Conservation (phyloP, 1,140 invertebrate genomes). For the Ephestia elutella region DNA sequence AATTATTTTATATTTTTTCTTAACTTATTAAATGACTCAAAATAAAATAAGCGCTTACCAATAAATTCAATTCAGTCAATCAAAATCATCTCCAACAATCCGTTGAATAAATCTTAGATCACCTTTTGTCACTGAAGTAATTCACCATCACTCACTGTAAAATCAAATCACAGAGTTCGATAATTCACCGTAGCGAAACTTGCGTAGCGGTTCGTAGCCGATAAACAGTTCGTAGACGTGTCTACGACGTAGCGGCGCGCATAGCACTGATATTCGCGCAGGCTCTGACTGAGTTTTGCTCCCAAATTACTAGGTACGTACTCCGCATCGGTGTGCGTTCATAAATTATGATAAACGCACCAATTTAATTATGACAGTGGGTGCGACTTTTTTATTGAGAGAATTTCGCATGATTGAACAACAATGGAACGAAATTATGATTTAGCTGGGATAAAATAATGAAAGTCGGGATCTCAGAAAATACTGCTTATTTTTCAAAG, state of each 20-base stretch:
- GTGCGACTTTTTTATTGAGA: neutral
- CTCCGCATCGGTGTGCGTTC: neutral
- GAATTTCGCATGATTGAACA: neutral
- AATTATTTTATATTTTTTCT: no score
- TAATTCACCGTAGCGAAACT: neutral
- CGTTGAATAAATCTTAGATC: neutral
- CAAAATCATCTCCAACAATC: neutral
- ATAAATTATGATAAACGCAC: neutral
- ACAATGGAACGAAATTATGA: neutral
- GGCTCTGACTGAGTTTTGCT: neutral
- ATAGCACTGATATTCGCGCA: neutral
- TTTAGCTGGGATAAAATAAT: neutral
- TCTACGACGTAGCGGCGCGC: neutral
- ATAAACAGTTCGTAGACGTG: neutral
- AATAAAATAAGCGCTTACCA: neutral
- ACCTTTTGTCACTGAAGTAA: neutral
- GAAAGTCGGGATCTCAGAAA: neutral
- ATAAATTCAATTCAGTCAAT: neutral
- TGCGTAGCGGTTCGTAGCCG: neutral
- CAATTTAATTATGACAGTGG: neutral
- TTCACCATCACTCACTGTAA: neutral
- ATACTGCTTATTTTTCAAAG: neutral
- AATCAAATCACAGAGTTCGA: neutral
- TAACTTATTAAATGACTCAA: neutral
- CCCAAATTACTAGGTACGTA: neutral